Conservation (phyloP, 2,113 vertebrate species). For the Laticauda laticaudata region DNA sequence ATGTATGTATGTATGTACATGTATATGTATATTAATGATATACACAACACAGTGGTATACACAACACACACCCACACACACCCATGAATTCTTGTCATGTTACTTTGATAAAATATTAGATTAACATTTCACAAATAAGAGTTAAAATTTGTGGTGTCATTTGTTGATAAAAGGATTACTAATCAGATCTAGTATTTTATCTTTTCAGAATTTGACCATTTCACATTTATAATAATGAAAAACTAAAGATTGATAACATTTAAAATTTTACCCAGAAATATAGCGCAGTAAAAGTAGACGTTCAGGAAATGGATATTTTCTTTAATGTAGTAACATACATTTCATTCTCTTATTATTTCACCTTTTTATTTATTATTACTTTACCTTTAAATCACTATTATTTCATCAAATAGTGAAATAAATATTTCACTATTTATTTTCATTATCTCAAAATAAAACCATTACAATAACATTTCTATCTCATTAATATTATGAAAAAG, state of each 20-base stretch:
- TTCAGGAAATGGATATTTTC: conserved; percentile 22
- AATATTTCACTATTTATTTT: conserved; percentile 1
- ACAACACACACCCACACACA: no score
- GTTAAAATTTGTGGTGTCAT: not conserved
- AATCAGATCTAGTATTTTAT: not conserved
- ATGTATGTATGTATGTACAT: no score
- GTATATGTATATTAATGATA: no score
- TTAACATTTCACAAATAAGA: no score
- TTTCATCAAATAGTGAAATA: no score
- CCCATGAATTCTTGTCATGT: no score
- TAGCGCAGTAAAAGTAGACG: conserved; percentile 15
- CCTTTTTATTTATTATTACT: no score
- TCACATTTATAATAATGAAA: not conserved
- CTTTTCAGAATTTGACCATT: conserved; percentile 1
- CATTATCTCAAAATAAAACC: conserved; percentile 28
- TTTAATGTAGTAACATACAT: conserved; percentile 28
- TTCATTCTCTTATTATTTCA: conserved; percentile 10
- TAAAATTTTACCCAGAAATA: not conserved
- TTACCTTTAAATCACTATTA: no score
- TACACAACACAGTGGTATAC: no score
- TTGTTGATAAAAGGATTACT: not conserved
- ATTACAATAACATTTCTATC: conserved; percentile 31
- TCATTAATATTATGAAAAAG: conserved; percentile 9
- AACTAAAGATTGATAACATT: not conserved
- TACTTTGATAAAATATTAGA: no score